Evolutionary conservation across 2,113 vertebrate genomes (phyloP), one percentile per base, ranked within the genome.

Genomic region (Hylia prasina): DNA sequence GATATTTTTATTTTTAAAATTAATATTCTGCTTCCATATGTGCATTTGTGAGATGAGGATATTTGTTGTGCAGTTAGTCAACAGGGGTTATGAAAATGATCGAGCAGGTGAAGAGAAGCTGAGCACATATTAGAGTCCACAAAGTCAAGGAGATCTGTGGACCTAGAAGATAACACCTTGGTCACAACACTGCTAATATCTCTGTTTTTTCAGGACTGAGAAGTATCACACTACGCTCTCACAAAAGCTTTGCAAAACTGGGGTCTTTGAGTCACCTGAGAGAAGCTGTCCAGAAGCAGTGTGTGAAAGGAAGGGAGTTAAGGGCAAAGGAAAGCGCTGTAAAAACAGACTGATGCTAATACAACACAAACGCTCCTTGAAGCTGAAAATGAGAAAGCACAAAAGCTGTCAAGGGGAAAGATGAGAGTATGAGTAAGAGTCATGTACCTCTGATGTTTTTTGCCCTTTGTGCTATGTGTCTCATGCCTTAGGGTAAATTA

Each of bases 241-340:
- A 84, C 12, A 82, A 93, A 92, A 68, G 71, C 60, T 89, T 66
- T 89, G 76, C 87, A 51, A 66, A 90, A 65, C 13, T 71, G 64
- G 33, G 39, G 37, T 19, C 31, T 91, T 57, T 87, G 80, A 58
- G 93, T 89, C 89, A 96, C 76, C 93, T 91, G 93, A 87, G 91
- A 95, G 82, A 92, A 92, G 80, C 89, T 84, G 76, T 81, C 72
- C 83, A 94, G 80, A 75, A 83, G 83, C 47, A 88, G 18, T 27
- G 24, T 78, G 64, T 84, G 89, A 91, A 89, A 96, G 95, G 93
- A 96, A 92, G 80, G 83, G 95, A 92, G 94, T 91, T 92, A 64
- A 56, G 63, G 69, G 65, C 56, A 87, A 56, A 79, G 83, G 83
- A 87, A 96, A 92, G 51, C 39, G 3, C 95, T 95, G 94, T 78